A percentile compares a stretch with the other conserved stretches of the same genome.
Conservation (phyloP, 2,797 vertebrate genomes). For the Gallinago solitaria region DNA sequence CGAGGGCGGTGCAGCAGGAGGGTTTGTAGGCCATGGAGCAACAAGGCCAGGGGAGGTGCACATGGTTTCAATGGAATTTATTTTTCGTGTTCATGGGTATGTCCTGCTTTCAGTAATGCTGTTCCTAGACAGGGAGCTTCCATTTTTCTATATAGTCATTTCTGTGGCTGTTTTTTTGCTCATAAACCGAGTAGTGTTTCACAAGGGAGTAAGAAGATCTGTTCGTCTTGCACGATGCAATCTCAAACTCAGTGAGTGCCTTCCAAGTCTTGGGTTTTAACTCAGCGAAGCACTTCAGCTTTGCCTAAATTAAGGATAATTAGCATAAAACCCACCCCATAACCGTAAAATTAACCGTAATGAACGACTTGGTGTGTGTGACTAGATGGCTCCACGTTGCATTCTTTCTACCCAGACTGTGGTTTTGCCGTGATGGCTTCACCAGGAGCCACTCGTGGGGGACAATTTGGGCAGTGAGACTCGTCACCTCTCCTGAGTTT, state of each 20-base stretch:
- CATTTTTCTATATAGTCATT: neutral
- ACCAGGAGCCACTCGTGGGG: neutral
- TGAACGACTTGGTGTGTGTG: neutral
- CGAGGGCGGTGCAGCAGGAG: neutral
- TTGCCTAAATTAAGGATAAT: neutral
- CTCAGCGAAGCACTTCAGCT: neutral
- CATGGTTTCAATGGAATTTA: neutral
- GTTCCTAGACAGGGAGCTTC: neutral
- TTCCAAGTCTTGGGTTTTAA: neutral
- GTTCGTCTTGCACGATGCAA: neutral
- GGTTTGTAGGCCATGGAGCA: neutral
- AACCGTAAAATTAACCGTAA: neutral
- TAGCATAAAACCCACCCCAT: neutral
- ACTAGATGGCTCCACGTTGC: neutral
- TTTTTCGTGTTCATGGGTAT: neutral
- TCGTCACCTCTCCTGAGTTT: rapidly evolving
- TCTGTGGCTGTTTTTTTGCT: neutral
- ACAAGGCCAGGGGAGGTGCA: neutral
- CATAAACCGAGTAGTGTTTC: neutral
- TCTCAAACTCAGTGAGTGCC: neutral
- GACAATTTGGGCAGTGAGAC: rapidly evolving
- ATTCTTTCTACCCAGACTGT: neutral
- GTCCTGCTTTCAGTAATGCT: neutral
- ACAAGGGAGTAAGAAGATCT: neutral
- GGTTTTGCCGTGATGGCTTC: neutral